phyloP scores from a whole-genome alignment of 2,888 invertebrate species.

The Spisula subtruncata region DNA sequence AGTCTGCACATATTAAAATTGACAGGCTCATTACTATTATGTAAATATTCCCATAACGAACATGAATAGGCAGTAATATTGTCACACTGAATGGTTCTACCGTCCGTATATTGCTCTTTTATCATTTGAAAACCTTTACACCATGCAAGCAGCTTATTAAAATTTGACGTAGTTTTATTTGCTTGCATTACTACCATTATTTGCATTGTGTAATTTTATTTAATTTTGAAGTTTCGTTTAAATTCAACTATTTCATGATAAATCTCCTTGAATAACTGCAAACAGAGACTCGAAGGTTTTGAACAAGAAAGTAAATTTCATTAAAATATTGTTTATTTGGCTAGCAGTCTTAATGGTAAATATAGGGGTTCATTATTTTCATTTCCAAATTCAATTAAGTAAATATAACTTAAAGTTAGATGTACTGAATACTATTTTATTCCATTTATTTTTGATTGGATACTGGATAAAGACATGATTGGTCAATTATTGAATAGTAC shows the following conservation, averaged over 20 bases:
- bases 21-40: neutral
- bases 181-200: neutral
- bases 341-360: neutral
- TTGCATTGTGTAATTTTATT: neutral
- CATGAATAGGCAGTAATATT: conserved; percentile 3
- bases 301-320: neutral
- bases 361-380: neutral
- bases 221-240: neutral
- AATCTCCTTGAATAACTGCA: neutral
- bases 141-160: neutral
- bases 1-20: neutral
- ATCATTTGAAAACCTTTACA: neutral
- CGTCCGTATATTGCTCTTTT: neutral
- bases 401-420: neutral
- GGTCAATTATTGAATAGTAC: conserved; percentile 11
- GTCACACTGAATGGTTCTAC: neutral
- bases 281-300: neutral
- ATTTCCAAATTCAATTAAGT: neutral
- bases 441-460: neutral
- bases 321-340: neutral
- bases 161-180: neutral
- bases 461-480: conserved; percentile 8
- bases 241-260: neutral
- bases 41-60: conserved; percentile 13
- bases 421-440: conserved; percentile 13